A percentile compares a stretch with the other conserved stretches of the same genome.
phyloP scores from a whole-genome alignment of 2,113 vertebrate genomes.

The Alosa alosa region DNA sequence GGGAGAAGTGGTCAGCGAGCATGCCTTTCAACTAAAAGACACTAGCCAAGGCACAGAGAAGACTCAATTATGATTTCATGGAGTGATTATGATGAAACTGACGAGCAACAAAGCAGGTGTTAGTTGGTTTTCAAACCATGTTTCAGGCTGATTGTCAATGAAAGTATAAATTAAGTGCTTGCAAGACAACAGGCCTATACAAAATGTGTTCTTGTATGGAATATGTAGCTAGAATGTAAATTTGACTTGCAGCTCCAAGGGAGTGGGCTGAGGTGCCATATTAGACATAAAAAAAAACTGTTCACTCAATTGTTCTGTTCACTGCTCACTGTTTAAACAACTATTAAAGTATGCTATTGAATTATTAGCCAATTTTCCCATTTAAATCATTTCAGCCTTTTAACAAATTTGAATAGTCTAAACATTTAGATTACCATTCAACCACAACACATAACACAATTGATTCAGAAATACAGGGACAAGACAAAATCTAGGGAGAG shows the following conservation, averaged over 20 bases:
- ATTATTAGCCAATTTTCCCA: too few relatives aligned
- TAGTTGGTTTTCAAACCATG: not conserved
- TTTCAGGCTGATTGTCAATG: not conserved
- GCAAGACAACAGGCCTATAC: too few relatives aligned
- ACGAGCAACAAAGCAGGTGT: not conserved
- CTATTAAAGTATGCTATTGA: not conserved
- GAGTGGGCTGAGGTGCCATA: not conserved
- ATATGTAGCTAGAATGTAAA: not conserved
- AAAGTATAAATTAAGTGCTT: too few relatives aligned
- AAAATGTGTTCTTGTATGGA: not conserved
- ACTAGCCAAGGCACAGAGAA: not conserved
- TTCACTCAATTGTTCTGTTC: too few relatives aligned
- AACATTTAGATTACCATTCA: not conserved
- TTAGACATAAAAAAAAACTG: too few relatives aligned
- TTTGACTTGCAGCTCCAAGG: not conserved
- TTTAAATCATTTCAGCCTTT: not conserved
- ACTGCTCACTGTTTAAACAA: too few relatives aligned
- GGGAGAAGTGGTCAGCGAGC: not conserved
- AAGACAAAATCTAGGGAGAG: not conserved
- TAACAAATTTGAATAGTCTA: not conserved
- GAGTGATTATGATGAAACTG: not conserved
- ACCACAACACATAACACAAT: not conserved
- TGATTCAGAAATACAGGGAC: not conserved
- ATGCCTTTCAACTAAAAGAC: not conserved
- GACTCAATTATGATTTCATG: not conserved